Evolutionary conservation across 2,888 invertebrate genomes (phyloP).

Genomic region (Ceramica pisi): DNA sequence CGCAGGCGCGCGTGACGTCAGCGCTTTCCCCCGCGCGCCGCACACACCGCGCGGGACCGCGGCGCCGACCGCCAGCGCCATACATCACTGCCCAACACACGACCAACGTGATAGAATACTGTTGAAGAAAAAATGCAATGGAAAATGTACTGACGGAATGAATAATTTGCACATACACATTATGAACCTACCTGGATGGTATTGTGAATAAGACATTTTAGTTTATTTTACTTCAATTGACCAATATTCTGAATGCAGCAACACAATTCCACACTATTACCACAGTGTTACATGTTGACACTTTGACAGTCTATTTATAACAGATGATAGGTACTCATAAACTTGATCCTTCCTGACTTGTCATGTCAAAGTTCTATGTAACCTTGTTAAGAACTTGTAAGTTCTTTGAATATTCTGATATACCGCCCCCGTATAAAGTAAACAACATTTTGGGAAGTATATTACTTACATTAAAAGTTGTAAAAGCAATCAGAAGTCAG

Average conservation of each 20-base stretch:
- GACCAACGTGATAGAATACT: slow-evolving; percentile 55
- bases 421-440: background rate
- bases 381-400: slow-evolving; percentile 25
- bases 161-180: slow-evolving; percentile 20
- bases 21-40: slow-evolving; percentile 70
- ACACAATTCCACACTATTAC: background rate
- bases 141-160: slow-evolving; percentile 24
- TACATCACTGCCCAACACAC: slow-evolving; percentile 62
- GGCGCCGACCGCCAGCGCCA: slow-evolving; percentile 69
- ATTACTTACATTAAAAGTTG: slow-evolving; percentile 43
- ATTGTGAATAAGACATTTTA: background rate
- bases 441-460: slow-evolving; percentile 14
- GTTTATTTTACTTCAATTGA: no score
- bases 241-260: background rate
- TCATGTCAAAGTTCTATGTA: slow-evolving; percentile 11
- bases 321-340: slow-evolving; percentile 11
- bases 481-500: slow-evolving; percentile 17
- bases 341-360: slow-evolving; percentile 12
- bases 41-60: slow-evolving; percentile 64
- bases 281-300: background rate
- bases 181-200: background rate
- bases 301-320: slow-evolving; percentile 1
- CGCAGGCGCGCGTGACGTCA: slow-evolving; percentile 89
- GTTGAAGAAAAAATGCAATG: slow-evolving; percentile 45
- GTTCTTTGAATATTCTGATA: slow-evolving; percentile 33